A percentile compares a stretch with the other conserved stretches of the same genome.
Evolutionary conservation across 2,888 invertebrate species (phyloP).

Genomic region (Adelognathus sp.): DNA sequence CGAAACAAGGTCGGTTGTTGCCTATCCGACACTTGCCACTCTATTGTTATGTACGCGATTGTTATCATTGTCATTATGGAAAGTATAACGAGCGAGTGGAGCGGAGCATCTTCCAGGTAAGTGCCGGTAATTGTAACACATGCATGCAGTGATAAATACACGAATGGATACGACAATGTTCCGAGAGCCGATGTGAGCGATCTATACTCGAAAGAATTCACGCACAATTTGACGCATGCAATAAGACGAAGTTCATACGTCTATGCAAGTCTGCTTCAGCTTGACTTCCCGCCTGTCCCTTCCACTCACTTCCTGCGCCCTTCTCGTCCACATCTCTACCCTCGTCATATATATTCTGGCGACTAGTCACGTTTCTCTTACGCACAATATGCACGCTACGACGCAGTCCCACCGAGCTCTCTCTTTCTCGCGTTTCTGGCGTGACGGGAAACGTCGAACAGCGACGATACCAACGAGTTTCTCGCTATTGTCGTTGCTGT

Average conservation of each 20-base stretch:
- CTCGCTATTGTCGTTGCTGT: not conserved
- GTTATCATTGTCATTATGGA: constrained; percentile 26
- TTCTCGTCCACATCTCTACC: constrained; percentile 2
- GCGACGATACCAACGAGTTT: not conserved
- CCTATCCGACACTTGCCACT: constrained; percentile 28
- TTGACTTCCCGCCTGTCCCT: not conserved
- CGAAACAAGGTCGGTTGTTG: constrained; percentile 49
- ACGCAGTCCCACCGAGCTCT: not conserved
- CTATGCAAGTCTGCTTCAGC: not conserved
- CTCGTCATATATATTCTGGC: not conserved
- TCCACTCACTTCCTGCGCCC: not conserved
- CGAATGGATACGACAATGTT: not conserved
- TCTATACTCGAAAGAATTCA: too few relatives aligned
- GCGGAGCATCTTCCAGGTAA: constrained; percentile 17
- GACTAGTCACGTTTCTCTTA: constrained; percentile 39
- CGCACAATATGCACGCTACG: constrained; percentile 38
- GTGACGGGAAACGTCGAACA: not conserved
- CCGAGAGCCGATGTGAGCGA: too few relatives aligned
- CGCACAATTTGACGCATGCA: too few relatives aligned
- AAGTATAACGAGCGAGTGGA: constrained; percentile 20
- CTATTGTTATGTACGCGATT: constrained; percentile 1
- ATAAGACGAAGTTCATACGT: constrained; percentile 10
- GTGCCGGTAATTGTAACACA: not conserved
- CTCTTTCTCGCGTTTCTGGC: constrained; percentile 6
- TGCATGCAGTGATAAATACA: not conserved